Conservation (phyloP, 2,797 vertebrate genomes). For the Telmatherina bonti region DNA sequence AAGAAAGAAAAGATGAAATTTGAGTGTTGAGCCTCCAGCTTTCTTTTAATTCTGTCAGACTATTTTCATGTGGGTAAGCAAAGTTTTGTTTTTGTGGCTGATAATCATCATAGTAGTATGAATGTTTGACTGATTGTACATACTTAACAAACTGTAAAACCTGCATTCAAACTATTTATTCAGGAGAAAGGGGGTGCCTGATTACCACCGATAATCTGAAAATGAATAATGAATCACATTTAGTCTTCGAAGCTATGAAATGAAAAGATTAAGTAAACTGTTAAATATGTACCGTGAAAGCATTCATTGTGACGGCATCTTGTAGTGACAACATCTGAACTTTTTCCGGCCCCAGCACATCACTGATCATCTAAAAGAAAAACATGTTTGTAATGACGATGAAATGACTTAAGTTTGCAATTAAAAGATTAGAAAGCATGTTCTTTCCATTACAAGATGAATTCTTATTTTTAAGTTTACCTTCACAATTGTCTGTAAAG, state of each 20-base stretch:
- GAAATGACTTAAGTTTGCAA: not conserved
- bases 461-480: constrained; percentile 44
- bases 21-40: not conserved
- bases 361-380: constrained; percentile 85
- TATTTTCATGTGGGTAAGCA: not conserved
- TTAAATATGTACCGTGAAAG: constrained; percentile 81
- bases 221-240: not conserved
- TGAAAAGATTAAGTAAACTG: not conserved
- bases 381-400: not conserved
- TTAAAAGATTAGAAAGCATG: not conserved
- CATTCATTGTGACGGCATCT: constrained; percentile 83
- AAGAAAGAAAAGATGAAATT: not conserved
- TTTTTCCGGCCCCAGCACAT: constrained; percentile 86
- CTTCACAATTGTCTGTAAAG: constrained; percentile 87
- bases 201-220: not conserved
- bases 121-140: not conserved
- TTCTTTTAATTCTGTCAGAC: not conserved
- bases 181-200: not conserved
- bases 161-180: not conserved
- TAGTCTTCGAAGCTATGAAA: not conserved
- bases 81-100: not conserved
- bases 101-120: not conserved
- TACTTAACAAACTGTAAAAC: not conserved
- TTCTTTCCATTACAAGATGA: not conserved
- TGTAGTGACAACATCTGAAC: constrained; percentile 80